Base-by-base conservation (phyloP, 2,888 invertebrate genomes). In the Corbicula japonica region DNA sequence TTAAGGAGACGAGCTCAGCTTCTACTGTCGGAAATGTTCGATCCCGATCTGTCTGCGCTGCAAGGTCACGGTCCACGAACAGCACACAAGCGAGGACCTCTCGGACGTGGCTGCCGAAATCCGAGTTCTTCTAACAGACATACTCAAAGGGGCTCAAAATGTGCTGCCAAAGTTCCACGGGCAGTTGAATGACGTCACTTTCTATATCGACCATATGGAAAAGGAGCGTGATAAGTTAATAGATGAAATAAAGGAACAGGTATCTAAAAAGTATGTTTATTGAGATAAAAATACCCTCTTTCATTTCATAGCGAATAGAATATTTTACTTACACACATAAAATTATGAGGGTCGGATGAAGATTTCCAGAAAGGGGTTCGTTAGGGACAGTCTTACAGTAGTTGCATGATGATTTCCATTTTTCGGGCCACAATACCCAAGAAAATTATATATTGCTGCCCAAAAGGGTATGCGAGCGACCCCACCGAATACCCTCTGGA, bases 41-140 rank as follows among this genome's bases (percentile, higher is more conserved):
- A 71, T 79, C 12, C 84, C 84, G 15, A 83, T 86, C 28, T 86
- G 86, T 56, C 76, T 86, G 6, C 76, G 86, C 12, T 86, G 86
- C 54, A 86, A 86, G 68, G 84, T 86, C 21, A 86, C 86, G 23
- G 70, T 77, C 26, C 86, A 86, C 63, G 86, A 86, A 58, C 84
- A 84, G 41, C 86, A 86, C 60, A 58, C 73, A 21, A 86, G 71
- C 26, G 78, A 80, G 23, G 86, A 84, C 52, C 72, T 86, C 2
- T 74, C 76, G 5, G 86, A 86, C 26, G 84, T 84, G 12, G 86
- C 84, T 1, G 62, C 75, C 21, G 83, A 83, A 52, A 81, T 81
- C 15, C 79, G 86, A 18, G 79, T 78, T 21, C 65, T 78, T 1
- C 77, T 86, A 0, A 76, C 63, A 10, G 75, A 69, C 44, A 78